phyloP scores from a whole-genome alignment of 2,797 vertebrate species.

The Hybognathus amarus region DNA sequence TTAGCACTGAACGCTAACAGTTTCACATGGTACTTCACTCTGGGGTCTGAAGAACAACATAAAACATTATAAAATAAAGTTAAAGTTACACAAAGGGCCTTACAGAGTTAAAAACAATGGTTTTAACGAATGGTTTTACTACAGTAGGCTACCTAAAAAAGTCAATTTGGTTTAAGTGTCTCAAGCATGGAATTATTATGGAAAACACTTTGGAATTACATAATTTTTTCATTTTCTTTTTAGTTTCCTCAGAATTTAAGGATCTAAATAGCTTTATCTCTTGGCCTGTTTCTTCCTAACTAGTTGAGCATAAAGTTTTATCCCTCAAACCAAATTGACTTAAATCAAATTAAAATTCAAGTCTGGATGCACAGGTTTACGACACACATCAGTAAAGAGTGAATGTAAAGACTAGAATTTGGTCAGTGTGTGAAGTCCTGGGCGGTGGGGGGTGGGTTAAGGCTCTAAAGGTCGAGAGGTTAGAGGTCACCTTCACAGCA shows the following conservation, averaged over 20 bases:
- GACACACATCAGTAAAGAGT: background rate
- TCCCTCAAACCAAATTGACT: no score
- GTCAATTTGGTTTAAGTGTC: no score
- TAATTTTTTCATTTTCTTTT: no score
- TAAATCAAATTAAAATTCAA: no score
- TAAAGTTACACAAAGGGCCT: background rate
- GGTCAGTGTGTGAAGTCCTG: slow-evolving; percentile 38
- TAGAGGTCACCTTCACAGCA: slow-evolving; percentile 57
- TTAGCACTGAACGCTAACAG: slow-evolving; percentile 85
- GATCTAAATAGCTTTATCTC: no score
- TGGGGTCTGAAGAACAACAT: slow-evolving; percentile 82
- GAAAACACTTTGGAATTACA: no score
- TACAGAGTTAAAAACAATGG: background rate
- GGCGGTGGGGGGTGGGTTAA: background rate
- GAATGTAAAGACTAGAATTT: background rate
- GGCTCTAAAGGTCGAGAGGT: slow-evolving; percentile 64
- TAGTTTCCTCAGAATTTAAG: no score
- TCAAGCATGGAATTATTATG: no score
- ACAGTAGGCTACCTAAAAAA: background rate
- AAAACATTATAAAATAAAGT: background rate
- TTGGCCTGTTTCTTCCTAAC: no score
- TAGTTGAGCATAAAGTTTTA: no score
- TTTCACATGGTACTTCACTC: slow-evolving; percentile 94
- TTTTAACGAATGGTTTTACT: background rate
- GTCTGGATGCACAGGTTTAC: background rate